Evolutionary conservation across 2,888 invertebrate genomes (phyloP).

Genomic region (Harpagoxenus sublaevis): DNA sequence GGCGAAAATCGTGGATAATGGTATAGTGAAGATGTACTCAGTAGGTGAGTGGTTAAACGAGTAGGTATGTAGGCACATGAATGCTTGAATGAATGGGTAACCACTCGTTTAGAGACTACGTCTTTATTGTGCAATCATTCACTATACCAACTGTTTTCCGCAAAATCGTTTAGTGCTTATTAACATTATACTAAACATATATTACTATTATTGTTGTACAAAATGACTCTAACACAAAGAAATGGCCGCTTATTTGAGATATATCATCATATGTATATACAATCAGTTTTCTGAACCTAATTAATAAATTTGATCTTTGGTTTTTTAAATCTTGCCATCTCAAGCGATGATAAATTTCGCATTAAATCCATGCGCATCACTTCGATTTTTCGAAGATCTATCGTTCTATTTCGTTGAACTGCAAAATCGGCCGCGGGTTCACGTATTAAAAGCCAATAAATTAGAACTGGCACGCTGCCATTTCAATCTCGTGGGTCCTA

Average conservation of each 20-base stretch:
- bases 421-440: conserved; percentile 78
- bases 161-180: neutral
- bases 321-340: neutral
- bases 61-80: conserved; percentile 27
- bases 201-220: neutral
- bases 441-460: conserved; percentile 83
- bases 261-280: neutral
- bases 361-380: conserved; percentile 25
- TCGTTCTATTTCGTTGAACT: conserved; percentile 57
- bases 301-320: conserved; percentile 6
- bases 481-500: conserved; percentile 84
- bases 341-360: neutral
- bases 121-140: conserved; percentile 11
- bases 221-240: neutral
- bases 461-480: conserved; percentile 84
- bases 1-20: conserved; percentile 15
- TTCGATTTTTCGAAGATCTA: conserved; percentile 43
- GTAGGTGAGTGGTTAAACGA: conserved; percentile 26
- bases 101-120: conserved; percentile 12
- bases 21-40: conserved; percentile 18
- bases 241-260: neutral
- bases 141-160: neutral
- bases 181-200: neutral
- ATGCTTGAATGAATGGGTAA: conserved; percentile 26
- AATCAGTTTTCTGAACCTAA: neutral